Evolutionary conservation across 2,113 vertebrate genomes (phyloP), one percentile per base, ranked within the genome.

Genomic region (Lipophrys pholis): DNA sequence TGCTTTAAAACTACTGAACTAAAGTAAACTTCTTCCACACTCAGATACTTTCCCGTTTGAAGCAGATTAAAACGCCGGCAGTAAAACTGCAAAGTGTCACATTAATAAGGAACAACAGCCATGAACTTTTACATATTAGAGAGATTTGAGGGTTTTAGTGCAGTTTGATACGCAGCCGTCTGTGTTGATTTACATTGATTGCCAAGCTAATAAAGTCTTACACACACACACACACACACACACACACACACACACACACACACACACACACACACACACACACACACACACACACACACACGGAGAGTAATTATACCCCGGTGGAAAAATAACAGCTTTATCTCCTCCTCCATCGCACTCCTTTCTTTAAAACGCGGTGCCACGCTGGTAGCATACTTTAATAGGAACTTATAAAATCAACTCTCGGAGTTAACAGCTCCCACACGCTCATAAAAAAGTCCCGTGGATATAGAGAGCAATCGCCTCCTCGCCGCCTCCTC

Each of bases 361-460:
- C 64, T 77, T 61, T 77, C 67, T 74, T 81, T 81, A 51, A 68
- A 84, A 81, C 81, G 57, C 65, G 63, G 56, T 71, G 81, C 85
- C 79, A 86, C 70, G 72, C 80, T 89, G 77, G 85, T 89, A 92
- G 88, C 87, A 85, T 84, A 82, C 82, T 93, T 93, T 94, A 94
- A 93, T 93, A 81, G 82, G 87, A 93, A 91, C 88, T 87, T 91
- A 84, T 93, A 92, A 93, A 89, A 93, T 90, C 87, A 92, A 85
- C 81, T 85, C 78, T 45, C 57, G 12, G 78, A 89, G 80, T 80
- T 78, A 58, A 87, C 62, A 40, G 73, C 91, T 94, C 92, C 92
- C 93, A 93, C 93, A 14, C 83, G 69, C 85, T 86, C 92, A 93
- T 94, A 92, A 94, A 94, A 87, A 92, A 92, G 89, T 90, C 84